phyloP scores from a whole-genome alignment of 2,113 vertebrate species.

The Lepus europaeus region DNA sequence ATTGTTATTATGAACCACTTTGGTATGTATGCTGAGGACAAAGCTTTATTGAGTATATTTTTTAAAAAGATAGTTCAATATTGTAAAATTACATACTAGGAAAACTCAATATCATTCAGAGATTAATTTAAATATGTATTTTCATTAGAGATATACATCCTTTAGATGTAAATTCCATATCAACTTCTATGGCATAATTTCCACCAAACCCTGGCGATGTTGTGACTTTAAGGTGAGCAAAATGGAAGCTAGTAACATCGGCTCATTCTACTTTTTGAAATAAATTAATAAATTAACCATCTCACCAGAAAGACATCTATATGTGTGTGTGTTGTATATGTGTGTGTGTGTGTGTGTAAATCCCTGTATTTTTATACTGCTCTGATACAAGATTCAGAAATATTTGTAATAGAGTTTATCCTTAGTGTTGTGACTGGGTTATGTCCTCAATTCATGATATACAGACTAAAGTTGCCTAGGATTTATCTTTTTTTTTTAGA shows the following conservation, averaged over 20 bases:
- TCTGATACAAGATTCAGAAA: neutral
- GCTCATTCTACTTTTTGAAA: neutral
- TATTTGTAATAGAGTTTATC: neutral
- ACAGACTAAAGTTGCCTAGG: neutral
- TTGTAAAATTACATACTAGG: neutral
- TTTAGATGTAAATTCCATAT: conserved; percentile 18
- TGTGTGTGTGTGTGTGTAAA: neutral
- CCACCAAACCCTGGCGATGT: neutral
- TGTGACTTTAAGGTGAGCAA: neutral
- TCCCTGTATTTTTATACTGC: neutral
- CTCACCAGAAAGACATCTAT: neutral
- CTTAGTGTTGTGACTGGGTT: neutral
- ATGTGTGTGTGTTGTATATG: too few relatives aligned
- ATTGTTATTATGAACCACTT: conserved; percentile 69
- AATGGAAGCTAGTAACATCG: neutral
- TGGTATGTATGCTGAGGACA: conserved; percentile 52
- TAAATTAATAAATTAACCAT: neutral
- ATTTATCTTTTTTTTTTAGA: too few relatives aligned
- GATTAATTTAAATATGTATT: neutral
- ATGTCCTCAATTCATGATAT: neutral
- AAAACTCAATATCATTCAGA: conserved; percentile 26
- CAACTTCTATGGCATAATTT: neutral
- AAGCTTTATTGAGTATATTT: neutral
- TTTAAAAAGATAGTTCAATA: conserved; percentile 28
- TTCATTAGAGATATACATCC: neutral